Evolutionary conservation across 92 coral and sea anemone species (phyloP), one percentile per base, ranked within the genome.

Genomic region (Parazoanthus swiftii): DNA sequence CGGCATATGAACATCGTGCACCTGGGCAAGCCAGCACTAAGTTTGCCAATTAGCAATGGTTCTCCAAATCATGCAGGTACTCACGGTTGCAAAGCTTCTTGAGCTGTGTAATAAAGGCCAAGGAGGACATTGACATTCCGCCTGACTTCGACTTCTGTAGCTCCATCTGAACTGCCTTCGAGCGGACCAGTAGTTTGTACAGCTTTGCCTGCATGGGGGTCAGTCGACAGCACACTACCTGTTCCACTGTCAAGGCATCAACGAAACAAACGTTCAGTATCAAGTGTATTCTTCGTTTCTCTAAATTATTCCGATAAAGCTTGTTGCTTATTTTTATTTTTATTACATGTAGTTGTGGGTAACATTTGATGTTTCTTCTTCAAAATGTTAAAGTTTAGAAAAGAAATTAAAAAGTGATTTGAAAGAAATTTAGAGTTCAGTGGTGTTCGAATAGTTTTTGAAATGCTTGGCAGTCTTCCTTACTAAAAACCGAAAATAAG

Each of bases 31-130:
- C 16, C n/a, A 68, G 35, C 74, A 68, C 74, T 23, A 6, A 21
- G 4, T 68, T 68, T 5, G 0, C 35, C 18, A 68, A 3, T 68
- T 23, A 68, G 33, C 74, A 54, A 13, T 26, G n/a, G 9, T 68
- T 68, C n/a, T 68, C 74, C 59, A 13, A 15, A 54, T 54, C 59
- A 29, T 29, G 33, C 33, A 29, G 9, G 68, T 79, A 94, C 96
- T 95, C 89, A 96, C 98, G 99, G 37, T 96, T 96, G 29, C 98
- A 91, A 37, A 96, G 96, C 73, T 96, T 96, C 81, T 96, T 96
- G 18, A 96, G 96, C 72, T 94, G 98, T 11, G 99, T 96, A 51
- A 96, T 96, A 80, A 96, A 96, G 20, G 95, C 99, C 90, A 96
- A 90, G 46, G 99, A 96, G 21, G 99, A 95, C 44, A 96, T 92